Conservation (phyloP, 1,140 invertebrate genomes). For the Anoplolepis gracilipes region DNA sequence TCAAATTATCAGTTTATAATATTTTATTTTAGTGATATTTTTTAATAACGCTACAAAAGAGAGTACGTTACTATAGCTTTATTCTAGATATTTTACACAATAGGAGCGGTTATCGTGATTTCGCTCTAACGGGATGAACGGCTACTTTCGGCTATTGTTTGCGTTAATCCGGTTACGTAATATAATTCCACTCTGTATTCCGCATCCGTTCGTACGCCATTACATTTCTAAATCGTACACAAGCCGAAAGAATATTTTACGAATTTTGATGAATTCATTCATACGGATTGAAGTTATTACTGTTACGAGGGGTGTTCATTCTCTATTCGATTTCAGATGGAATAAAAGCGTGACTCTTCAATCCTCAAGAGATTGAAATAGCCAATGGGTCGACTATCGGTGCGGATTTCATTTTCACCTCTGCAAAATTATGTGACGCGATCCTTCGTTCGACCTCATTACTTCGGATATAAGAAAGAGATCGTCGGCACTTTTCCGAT, state of each 20-base stretch:
- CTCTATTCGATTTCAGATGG: neutral
- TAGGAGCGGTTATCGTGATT: neutral
- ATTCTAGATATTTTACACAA: neutral
- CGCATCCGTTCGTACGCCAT: neutral
- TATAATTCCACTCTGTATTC: neutral
- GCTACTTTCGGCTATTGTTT: neutral
- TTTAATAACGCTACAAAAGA: neutral
- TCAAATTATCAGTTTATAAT: neutral
- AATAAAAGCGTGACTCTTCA: neutral
- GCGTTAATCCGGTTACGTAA: neutral
- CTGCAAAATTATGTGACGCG: slow-evolving; percentile 24
- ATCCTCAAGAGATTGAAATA: neutral
- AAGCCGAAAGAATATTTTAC: neutral
- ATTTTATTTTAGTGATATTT: neutral
- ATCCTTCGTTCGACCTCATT: slow-evolving; percentile 14
- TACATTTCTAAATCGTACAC: too few relatives aligned
- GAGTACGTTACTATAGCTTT: neutral
- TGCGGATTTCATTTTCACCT: slow-evolving; percentile 20
- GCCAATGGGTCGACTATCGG: neutral
- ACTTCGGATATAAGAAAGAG: slow-evolving; percentile 3
- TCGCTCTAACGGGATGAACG: neutral
- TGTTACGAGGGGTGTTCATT: too few relatives aligned
- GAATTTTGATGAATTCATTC: neutral
- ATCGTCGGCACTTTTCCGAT: slow-evolving; percentile 2
- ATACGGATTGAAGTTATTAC: neutral